These are phyloP conservation scores for Selenia dentaria DNA, from an alignment of 2,888 invertebrate species.

Conservation along the genomic window DNA sequence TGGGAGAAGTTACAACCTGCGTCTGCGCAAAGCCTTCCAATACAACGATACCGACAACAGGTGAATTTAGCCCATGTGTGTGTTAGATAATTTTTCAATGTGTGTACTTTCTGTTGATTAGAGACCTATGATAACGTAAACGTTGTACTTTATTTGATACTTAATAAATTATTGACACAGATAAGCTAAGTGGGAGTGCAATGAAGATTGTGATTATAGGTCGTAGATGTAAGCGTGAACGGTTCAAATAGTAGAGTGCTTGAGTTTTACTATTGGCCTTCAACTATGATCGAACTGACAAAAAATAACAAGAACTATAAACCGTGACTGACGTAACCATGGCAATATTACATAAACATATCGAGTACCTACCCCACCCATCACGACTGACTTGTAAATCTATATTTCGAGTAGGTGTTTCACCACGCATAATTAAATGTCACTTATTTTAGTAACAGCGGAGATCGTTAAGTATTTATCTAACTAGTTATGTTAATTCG, in stretches of 20 bases:
- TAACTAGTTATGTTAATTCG: too few species aligned
- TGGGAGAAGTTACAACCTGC: slow-evolving; percentile 77
- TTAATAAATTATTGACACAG: slow-evolving; percentile 48
- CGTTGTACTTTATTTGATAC: slow-evolving; percentile 69
- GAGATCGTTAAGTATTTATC: too few species aligned
- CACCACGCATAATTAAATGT: too few species aligned
- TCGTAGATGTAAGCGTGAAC: slow-evolving; percentile 10
- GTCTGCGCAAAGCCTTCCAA: slow-evolving; percentile 73
- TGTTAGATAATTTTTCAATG: slow-evolving; percentile 52
- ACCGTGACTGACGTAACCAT: slow-evolving; percentile 2
- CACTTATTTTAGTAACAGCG: too few species aligned
- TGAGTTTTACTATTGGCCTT: slow-evolving; percentile 4
- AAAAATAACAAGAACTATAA: neutral
- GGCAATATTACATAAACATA: neutral
- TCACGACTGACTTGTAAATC: too few species aligned
- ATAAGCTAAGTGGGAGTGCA: slow-evolving; percentile 7
- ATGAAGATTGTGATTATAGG: slow-evolving; percentile 5
- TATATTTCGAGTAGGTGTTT: too few species aligned
- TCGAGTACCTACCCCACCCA: too few species aligned
- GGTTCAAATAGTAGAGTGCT: neutral
- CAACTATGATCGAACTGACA: too few species aligned
- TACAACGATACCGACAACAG: slow-evolving; percentile 70
- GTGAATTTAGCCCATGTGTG: slow-evolving; percentile 74
- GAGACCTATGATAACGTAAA: slow-evolving; percentile 73
- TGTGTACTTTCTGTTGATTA: slow-evolving; percentile 70